Conservation (phyloP, 2,888 invertebrate species). For the Siphlonurus alternatus region DNA sequence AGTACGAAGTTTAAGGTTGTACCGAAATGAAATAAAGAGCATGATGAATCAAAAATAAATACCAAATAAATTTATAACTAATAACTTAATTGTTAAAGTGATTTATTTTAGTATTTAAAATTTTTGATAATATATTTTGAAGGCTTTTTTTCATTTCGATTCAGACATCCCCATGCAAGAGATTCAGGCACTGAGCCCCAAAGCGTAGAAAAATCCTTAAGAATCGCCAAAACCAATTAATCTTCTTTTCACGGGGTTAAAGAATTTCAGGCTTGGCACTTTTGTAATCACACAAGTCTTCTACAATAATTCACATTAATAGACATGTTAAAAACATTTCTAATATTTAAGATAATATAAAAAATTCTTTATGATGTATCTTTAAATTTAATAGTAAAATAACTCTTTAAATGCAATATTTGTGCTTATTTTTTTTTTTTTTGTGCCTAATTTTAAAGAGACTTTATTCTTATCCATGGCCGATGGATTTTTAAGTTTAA, state of each 20-base stretch:
- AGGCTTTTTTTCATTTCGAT: neutral
- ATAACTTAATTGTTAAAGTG: neutral
- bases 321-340: too few relatives aligned
- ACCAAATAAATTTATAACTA: neutral
- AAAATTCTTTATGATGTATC: too few relatives aligned
- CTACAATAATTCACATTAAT: neutral
- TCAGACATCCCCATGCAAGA: conserved; percentile 1
- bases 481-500: too few relatives aligned
- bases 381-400: too few relatives aligned
- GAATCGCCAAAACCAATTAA: neutral
- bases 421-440: too few relatives aligned
- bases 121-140: neutral
- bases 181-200: neutral
- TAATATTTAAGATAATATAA: too few relatives aligned
- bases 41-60: neutral
- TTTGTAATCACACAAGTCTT: neutral
- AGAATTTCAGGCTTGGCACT: neutral
- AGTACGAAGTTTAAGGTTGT: neutral
- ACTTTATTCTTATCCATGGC: too few relatives aligned
- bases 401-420: too few relatives aligned
- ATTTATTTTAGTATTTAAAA: neutral
- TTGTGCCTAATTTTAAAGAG: too few relatives aligned
- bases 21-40: neutral
- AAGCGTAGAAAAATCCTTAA: neutral
- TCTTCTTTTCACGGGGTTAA: neutral